Base-by-base conservation (phyloP, 2,113 vertebrate genomes). In the Tauraco erythrolophus region DNA sequence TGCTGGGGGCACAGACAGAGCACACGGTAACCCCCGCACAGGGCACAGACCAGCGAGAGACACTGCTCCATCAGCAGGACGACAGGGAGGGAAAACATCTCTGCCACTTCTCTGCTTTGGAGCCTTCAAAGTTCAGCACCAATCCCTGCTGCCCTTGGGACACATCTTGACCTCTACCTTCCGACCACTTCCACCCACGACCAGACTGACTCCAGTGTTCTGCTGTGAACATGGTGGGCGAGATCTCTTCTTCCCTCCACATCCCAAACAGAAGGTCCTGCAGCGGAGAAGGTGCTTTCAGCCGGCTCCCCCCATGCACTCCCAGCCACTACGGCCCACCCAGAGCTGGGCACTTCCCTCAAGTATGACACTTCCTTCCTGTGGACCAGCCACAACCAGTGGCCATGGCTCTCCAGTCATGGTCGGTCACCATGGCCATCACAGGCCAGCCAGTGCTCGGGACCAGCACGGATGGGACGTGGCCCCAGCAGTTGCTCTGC, bases 401-500 rank as follows among this genome's bases (percentile, higher is more conserved):
- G 58, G 37, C 31, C 16, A 2, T 1, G 4, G 71, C 45, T 72
- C 58, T n/a, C 60, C 19, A 23, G 50, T 28, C 50, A 14, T 0
- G 0, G 9, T 4, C 8, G 23, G 27, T 17, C 37, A 24, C 9
- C 24, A n/a, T 1, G 8, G 43, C 4, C 25, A 10, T 1, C 41
- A 2, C n/a, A 22, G 75, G 23, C 24, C 48, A 27, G 79, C 6
- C 45, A 10, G 50, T 0, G 0, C 56, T 5, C 0, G 1, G 66
- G n/a, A 41, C 17, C 45, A 12, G 21, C 9, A 2, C 0, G 0
- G 53, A 18, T 2, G 10, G 58, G 31, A 30, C 1, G 9, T 0
- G 0, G 74, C 41, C 14, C 39, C 50, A n/a, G 60, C 31, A 30
- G 11, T 0, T 9, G 56, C 48, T 18, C 77, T 28, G 13, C 5